These are phyloP conservation scores for Reinhardtius hippoglossoides DNA, from an alignment of 2,113 vertebrate genomes.

Conservation along the genomic window DNA sequence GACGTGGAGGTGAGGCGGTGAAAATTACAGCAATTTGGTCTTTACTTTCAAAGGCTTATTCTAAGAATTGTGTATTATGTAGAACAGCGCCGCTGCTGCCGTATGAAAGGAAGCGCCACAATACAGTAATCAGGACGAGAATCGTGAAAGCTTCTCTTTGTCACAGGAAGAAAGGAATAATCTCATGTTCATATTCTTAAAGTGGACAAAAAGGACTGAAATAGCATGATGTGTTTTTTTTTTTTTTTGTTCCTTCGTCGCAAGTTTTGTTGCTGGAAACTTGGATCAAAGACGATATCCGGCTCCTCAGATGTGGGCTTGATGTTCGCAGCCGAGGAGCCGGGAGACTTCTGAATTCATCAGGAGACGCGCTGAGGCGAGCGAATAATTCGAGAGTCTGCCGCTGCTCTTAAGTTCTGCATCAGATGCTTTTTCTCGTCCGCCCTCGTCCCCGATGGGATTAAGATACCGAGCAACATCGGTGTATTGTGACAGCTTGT, in stretches of 20 bases:
- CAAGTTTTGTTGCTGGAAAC: slow-evolving; percentile 15
- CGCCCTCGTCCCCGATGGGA: slow-evolving; percentile 4
- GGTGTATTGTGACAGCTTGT: slow-evolving; percentile 45
- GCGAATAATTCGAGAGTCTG: background rate
- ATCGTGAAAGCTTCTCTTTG: background rate
- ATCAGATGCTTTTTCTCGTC: background rate
- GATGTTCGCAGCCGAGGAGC: slow-evolving; percentile 30
- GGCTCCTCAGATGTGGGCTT: slow-evolving; percentile 28
- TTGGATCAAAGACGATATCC: slow-evolving; percentile 41
- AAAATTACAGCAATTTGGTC: no score
- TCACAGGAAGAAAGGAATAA: background rate
- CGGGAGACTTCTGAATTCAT: slow-evolving; percentile 43
- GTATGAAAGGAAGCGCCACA: no score
- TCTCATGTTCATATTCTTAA: background rate
- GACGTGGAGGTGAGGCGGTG: no score
- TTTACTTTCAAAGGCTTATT: no score
- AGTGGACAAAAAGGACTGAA: background rate
- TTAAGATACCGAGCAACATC: slow-evolving; percentile 29
- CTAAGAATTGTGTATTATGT: no score
- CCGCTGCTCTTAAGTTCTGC: background rate
- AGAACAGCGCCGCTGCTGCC: no score
- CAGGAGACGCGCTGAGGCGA: slow-evolving; percentile 20
- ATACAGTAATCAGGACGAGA: no score
- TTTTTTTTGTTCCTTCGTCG: background rate
- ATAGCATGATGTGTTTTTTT: background rate